These are phyloP conservation scores for Alaudala cheleensis DNA, from an alignment of 2,113 vertebrate genomes.

Conservation along the genomic window DNA sequence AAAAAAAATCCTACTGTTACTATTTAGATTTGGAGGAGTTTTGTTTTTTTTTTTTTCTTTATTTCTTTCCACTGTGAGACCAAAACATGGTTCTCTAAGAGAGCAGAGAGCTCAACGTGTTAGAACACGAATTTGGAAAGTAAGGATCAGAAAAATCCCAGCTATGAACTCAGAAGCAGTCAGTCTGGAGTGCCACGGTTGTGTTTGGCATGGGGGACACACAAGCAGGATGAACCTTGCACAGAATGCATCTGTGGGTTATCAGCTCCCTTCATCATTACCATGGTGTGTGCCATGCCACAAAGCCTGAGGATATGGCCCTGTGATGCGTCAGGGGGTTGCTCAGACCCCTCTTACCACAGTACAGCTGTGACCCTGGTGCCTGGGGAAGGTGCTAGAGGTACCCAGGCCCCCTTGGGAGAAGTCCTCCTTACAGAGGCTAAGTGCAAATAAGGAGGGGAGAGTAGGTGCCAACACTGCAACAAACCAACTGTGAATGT, in stretches of 20 bases:
- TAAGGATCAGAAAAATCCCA: slow-evolving; percentile 17
- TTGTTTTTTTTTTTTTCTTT: not conserved
- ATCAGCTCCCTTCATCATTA: not conserved
- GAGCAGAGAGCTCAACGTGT: not conserved
- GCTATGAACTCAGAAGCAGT: not conserved
- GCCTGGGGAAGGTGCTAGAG: not conserved
- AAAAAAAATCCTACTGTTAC: not conserved
- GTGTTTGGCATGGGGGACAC: not conserved
- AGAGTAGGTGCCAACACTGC: not conserved
- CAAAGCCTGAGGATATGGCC: not conserved
- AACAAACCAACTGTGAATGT: not conserved
- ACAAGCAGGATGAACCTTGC: not conserved
- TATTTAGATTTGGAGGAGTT: not conserved
- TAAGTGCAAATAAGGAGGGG: not conserved
- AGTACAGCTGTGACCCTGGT: not conserved
- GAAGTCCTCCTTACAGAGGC: not conserved
- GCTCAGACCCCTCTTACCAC: not conserved
- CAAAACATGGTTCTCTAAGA: not conserved
- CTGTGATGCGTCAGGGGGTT: not conserved
- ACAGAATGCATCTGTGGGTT: not conserved
- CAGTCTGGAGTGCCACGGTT: not conserved
- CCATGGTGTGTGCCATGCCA: not conserved
- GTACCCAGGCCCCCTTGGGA: not conserved
- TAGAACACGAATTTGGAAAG: not conserved
- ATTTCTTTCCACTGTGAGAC: not conserved